Conservation (phyloP, 2,888 invertebrate genomes). For the Spialia ferax region DNA sequence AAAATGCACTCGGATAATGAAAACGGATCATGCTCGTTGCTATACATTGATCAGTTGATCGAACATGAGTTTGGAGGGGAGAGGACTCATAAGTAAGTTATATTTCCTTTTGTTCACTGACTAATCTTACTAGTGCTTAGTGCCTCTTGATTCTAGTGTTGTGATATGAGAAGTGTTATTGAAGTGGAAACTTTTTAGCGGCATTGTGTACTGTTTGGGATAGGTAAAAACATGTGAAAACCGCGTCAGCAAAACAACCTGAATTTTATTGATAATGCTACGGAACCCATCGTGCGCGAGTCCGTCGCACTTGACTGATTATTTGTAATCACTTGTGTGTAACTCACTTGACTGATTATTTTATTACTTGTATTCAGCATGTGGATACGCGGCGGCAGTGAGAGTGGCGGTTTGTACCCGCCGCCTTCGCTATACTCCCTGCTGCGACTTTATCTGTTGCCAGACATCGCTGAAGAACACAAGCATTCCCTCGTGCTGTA, state of each 20-base stretch:
- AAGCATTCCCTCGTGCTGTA: conserved; percentile 95
- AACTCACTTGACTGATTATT: too few species aligned
- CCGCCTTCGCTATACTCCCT: conserved; percentile 94
- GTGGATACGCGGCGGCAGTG: conserved; percentile 90
- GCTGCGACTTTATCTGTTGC: conserved; percentile 91
- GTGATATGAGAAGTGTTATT: too few species aligned
- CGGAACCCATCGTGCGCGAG: too few species aligned
- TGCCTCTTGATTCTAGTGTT: too few species aligned
- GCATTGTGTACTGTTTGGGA: too few species aligned
- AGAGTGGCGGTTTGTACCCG: conserved; percentile 90
- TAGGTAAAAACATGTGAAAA: too few species aligned
- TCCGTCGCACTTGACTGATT: too few species aligned
- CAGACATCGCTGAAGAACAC: conserved; percentile 88
- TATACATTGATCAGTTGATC: conserved; percentile 91
- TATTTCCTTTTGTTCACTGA: background rate
- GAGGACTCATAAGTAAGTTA: conserved; percentile 76
- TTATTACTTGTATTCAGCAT: conserved; percentile 62
- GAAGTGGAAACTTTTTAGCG: too few species aligned
- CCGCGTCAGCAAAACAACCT: too few species aligned
- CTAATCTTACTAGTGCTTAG: too few species aligned
- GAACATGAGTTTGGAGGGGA: conserved; percentile 87
- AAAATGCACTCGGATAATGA: conserved; percentile 61
- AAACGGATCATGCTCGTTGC: conserved; percentile 78
- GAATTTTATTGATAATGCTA: too few species aligned
- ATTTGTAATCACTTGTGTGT: too few species aligned